Conservation (phyloP, 1,140 invertebrate genomes). For the Eufriesea mexicana region DNA sequence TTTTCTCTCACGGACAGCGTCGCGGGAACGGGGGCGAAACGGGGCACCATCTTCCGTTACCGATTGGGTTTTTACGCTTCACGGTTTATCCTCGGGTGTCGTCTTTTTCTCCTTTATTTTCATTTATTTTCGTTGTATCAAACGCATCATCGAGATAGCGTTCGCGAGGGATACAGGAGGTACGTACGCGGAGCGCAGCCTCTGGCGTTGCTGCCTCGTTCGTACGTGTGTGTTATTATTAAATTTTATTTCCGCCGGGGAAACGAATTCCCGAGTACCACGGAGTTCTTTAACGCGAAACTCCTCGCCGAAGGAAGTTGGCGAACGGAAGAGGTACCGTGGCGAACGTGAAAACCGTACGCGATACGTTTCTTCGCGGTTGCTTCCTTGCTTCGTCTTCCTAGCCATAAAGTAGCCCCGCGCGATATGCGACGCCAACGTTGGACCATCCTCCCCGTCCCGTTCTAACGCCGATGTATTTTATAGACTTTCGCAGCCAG, state of each 20-base stretch:
- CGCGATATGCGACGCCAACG: constrained; percentile 47
- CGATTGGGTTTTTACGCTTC: constrained; percentile 20
- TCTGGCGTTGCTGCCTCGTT: too few relatives aligned
- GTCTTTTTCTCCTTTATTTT: background rate
- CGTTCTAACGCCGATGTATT: background rate
- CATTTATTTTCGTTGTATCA: background rate
- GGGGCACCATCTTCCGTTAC: constrained; percentile 4
- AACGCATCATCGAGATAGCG: background rate
- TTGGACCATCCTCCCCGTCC: background rate
- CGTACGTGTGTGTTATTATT: background rate
- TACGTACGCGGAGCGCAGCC: too few relatives aligned
- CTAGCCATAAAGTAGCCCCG: constrained; percentile 58
- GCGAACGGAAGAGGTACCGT: background rate
- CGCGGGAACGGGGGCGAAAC: too few relatives aligned
- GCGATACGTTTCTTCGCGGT: constrained; percentile 26
- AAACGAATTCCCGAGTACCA: background rate
- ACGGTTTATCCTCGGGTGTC: constrained; percentile 9
- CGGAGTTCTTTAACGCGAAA: background rate
- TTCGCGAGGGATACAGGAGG: too few relatives aligned
- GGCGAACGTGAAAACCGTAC: constrained; percentile 47
- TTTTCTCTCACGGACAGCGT: too few relatives aligned
- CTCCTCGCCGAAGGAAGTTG: constrained; percentile 32
- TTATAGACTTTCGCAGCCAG: background rate
- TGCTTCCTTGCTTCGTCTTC: constrained; percentile 8
- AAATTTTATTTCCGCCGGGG: constrained; percentile 15